A percentile compares a stretch with the other conserved stretches of the same genome.
These are phyloP conservation scores for Megaceryle torquata DNA, from an alignment of 2,113 vertebrate genomes.

Conservation along the genomic window DNA sequence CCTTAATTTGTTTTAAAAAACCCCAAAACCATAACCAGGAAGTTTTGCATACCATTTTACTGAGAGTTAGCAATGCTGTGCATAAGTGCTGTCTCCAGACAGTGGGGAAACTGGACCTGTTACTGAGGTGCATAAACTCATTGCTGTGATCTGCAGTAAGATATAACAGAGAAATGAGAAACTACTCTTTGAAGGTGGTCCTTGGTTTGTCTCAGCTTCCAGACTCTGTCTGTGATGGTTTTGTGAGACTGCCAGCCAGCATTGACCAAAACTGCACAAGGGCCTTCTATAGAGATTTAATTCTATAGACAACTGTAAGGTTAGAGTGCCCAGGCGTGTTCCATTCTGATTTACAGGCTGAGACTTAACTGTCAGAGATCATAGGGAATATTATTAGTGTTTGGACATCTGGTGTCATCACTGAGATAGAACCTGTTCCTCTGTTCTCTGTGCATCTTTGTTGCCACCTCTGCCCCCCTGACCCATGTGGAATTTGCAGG, in stretches of 20 bases:
- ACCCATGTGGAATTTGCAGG: rapidly evolving
- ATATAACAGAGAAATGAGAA: background rate
- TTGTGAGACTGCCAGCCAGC: background rate
- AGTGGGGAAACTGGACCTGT: background rate
- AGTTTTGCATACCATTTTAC: background rate
- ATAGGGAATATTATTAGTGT: background rate
- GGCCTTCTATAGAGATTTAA: background rate
- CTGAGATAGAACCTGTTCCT: background rate
- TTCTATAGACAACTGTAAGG: background rate
- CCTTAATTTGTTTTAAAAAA: background rate
- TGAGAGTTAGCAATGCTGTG: background rate
- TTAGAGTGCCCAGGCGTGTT: background rate
- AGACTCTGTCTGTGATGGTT: background rate
- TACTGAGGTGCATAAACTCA: background rate
- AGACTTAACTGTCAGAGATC: background rate
- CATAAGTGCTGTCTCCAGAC: background rate
- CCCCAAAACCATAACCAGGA: background rate
- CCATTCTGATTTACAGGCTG: background rate
- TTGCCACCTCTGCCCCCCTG: background rate
- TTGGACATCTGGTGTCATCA: background rate
- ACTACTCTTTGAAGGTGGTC: background rate
- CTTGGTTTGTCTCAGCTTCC: background rate
- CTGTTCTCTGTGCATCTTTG: background rate
- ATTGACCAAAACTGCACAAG: background rate
- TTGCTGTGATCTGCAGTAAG: background rate